Evolutionary conservation across 1,140 invertebrate genomes (phyloP), one percentile per base, ranked within the genome.

Genomic region (Mylabris phalerata): DNA sequence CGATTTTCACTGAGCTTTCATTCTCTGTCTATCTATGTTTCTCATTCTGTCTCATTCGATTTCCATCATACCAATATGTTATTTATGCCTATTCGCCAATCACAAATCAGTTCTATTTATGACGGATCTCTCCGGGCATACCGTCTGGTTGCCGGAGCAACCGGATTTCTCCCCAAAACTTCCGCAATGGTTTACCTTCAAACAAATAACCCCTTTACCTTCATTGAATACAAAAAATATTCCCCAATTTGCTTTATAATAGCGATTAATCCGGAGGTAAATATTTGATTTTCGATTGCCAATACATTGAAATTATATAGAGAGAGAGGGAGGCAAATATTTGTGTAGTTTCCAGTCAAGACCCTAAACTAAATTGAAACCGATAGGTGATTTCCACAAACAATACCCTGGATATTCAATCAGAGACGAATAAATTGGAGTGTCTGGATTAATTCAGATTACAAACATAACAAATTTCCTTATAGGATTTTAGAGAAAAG

Each of bases 1-100:
- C 44, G 56, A 58, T 58, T 58, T 58, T 50, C 56, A 42, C 10
- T 11, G 51, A 39, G 51, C 51, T 54, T 54, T 54, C 51, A 54
- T 43, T 51, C 49, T 49, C 48, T 43, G 48, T 24, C 41, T 27
- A 27, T 24, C 5, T 38, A 57, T 19, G 19, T 19, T 19, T 19
- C 19, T 32, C 48, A 40, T 58, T 58, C 49, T 41, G 13, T 51
- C 42, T 58, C 49, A 42, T 45, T 45, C 56, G 48, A 24, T 46
- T 40, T 41, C 48, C 19, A 19, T 19, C 19, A 19, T 45, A 48
- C 48, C 48, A 48, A 45, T 43, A 50, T 49, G 56, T 49, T 46
- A 51, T 51, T 50, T 51, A 47, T 50, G 41, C 44, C 27, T 50
- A 46, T 40, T 48, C 48, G 49, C 49, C 56, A 50, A 50, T 58